Evolutionary conservation across 2,113 vertebrate species (phyloP).

Genomic region (Halichoerus grypus): DNA sequence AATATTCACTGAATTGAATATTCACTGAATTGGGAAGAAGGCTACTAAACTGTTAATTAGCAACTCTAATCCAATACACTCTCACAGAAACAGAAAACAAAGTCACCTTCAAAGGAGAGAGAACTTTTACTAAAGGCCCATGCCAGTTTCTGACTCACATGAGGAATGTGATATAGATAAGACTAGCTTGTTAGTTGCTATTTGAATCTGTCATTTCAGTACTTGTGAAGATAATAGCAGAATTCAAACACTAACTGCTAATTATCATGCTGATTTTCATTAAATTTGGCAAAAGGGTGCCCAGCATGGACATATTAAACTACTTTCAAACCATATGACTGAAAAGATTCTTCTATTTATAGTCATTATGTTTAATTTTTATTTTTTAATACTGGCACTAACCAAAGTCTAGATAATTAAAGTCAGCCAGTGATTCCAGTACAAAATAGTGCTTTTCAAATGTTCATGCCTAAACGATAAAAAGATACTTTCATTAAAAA

Average conservation of each 20-base stretch:
- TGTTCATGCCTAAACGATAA: not conserved
- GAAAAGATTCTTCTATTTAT: constrained; percentile 87
- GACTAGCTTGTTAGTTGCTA: constrained; percentile 86
- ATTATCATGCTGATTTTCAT: constrained; percentile 89
- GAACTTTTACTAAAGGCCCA: constrained; percentile 65
- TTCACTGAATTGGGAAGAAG: constrained; percentile 78
- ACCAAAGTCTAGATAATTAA: constrained; percentile 77
- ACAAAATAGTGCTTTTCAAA: constrained; percentile 12
- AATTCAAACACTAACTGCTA: constrained; percentile 84
- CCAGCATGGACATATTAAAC: constrained; percentile 89
- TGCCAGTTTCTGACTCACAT: constrained; percentile 70
- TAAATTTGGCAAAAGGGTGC: constrained; percentile 89
- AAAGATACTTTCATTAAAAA: not conserved
- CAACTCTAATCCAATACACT: constrained; percentile 56
- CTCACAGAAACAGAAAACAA: constrained; percentile 74
- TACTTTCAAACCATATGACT: constrained; percentile 85
- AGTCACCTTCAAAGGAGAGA: constrained; percentile 79
- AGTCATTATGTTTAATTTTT: constrained; percentile 83
- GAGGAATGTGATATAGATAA: constrained; percentile 79
- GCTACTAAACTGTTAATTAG: constrained; percentile 74
- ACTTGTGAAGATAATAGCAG: constrained; percentile 81
- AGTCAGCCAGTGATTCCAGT: constrained; percentile 71
- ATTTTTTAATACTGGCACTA: constrained; percentile 74
- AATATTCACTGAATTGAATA: constrained; percentile 44
- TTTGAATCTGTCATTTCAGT: constrained; percentile 88